These are phyloP conservation scores for Lutraria rhynchaena DNA, from an alignment of 1,140 invertebrate genomes.

Conservation along the genomic window DNA sequence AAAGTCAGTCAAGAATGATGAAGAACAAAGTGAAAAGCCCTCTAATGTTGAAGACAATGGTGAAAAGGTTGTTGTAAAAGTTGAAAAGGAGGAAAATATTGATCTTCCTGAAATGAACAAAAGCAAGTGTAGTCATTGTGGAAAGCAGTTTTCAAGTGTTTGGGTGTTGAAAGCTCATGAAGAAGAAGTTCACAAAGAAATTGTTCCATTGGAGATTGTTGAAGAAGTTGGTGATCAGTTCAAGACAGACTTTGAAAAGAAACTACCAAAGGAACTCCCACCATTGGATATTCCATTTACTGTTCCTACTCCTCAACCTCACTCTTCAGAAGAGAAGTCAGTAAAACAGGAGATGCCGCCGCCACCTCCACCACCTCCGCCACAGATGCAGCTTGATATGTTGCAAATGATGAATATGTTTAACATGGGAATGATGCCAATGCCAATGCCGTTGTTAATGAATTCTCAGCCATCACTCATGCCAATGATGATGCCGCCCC, in stretches of 20 bases:
- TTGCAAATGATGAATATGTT: constrained; percentile 78
- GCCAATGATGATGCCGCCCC: constrained; percentile 93
- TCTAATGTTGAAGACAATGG: constrained; percentile 62
- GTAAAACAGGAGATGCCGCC: constrained; percentile 73
- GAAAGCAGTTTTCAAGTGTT: constrained; percentile 96
- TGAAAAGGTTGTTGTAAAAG: constrained; percentile 62
- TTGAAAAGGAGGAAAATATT: constrained; percentile 59
- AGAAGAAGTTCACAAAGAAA: constrained; percentile 96
- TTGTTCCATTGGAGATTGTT: constrained; percentile 93
- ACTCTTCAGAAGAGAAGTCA: constrained; percentile 47
- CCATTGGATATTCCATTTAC: constrained; percentile 55
- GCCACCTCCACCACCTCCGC: constrained; percentile 72
- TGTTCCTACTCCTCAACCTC: constrained; percentile 71
- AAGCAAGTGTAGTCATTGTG: constrained; percentile 92
- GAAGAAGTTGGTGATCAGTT: constrained; percentile 95
- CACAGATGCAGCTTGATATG: constrained; percentile 68
- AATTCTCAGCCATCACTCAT: constrained; percentile 88
- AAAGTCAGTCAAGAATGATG: constrained; percentile 59
- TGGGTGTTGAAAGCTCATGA: constrained; percentile 97
- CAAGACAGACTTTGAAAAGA: constrained; percentile 78
- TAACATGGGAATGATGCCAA: constrained; percentile 76
- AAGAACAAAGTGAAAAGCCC: constrained; percentile 7
- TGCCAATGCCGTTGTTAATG: constrained; percentile 84
- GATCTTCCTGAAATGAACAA: constrained; percentile 87
- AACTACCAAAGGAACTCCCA: constrained; percentile 68